Conservation (phyloP, 2,797 vertebrate species). For the Siniperca scherzeri region DNA sequence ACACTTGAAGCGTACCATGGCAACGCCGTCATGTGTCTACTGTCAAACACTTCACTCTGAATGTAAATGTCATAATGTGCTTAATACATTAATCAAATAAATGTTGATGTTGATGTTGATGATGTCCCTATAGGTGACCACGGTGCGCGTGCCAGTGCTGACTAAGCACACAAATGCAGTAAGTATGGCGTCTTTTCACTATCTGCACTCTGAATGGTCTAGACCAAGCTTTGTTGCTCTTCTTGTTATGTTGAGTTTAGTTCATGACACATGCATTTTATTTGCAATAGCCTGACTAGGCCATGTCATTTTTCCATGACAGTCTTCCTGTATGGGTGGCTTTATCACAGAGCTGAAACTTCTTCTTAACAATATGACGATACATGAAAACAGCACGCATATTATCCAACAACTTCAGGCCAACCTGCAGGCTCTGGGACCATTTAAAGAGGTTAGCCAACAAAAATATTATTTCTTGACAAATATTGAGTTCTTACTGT, state of each 20-base stretch:
- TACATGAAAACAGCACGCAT: fast-evolving
- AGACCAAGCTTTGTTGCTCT: neutral
- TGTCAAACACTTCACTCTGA: neutral
- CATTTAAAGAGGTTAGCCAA: neutral
- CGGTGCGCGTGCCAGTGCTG: fast-evolving
- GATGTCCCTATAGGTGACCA: neutral
- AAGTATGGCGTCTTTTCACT: constrained; percentile 33
- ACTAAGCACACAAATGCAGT: fast-evolving
- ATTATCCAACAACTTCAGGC: fast-evolving
- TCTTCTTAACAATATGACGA: constrained; percentile 15
- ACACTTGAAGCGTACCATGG: neutral
- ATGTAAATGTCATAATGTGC: neutral
- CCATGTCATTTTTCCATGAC: neutral
- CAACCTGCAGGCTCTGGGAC: fast-evolving
- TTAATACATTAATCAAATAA: neutral
- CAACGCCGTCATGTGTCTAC: neutral
- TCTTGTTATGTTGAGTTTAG: neutral
- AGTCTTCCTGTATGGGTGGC: constrained; percentile 6
- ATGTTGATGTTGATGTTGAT: no score
- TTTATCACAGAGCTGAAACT: neutral
- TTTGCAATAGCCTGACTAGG: neutral
- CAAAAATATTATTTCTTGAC: neutral
- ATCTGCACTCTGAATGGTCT: neutral
- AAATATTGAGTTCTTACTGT: neutral
- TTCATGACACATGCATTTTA: neutral